Evolutionary conservation across 2,888 invertebrate genomes (phyloP).

Genomic region (Pseudoips prasinana): DNA sequence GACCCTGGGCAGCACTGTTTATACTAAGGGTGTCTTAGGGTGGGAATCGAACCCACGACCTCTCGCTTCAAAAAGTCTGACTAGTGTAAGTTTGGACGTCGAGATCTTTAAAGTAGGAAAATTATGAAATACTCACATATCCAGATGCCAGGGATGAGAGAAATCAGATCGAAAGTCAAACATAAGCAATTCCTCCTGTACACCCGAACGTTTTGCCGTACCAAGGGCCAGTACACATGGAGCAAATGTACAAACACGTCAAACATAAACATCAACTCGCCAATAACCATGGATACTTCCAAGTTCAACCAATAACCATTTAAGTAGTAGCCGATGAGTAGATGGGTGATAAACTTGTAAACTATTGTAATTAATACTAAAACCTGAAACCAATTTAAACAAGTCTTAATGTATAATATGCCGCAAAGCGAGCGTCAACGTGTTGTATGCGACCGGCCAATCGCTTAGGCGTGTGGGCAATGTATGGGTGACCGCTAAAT

Average conservation of each 20-base stretch:
- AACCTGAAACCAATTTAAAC: slow-evolving; percentile 43
- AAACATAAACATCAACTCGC: slow-evolving; percentile 44
- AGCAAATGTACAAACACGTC: slow-evolving; percentile 53
- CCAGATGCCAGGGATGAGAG: slow-evolving; percentile 44
- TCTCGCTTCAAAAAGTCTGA: too few species aligned
- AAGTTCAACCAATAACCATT: slow-evolving; percentile 24
- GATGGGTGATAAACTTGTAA: slow-evolving; percentile 49
- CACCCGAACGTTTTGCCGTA: slow-evolving; percentile 54
- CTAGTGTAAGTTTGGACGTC: too few species aligned
- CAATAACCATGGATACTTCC: slow-evolving; percentile 32
- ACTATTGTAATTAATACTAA: slow-evolving; percentile 44
- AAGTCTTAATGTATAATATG: too few species aligned
- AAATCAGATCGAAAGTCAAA: slow-evolving; percentile 48
- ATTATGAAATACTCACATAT: slow-evolving; percentile 67
- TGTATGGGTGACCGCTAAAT: too few species aligned
- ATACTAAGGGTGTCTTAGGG: too few species aligned
- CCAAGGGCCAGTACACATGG: slow-evolving; percentile 57
- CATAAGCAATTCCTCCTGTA: slow-evolving; percentile 44
- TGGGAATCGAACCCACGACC: too few species aligned
- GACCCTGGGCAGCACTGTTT: too few species aligned
- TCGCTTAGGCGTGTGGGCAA: too few species aligned
- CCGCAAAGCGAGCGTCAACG: too few species aligned
- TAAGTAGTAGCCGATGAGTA: slow-evolving; percentile 52
- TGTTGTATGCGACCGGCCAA: too few species aligned
- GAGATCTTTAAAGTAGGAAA: too few species aligned